These are phyloP conservation scores for Parapristionchus giblindavisi DNA, from an alignment of 2,888 invertebrate species.

Conservation along the genomic window DNA sequence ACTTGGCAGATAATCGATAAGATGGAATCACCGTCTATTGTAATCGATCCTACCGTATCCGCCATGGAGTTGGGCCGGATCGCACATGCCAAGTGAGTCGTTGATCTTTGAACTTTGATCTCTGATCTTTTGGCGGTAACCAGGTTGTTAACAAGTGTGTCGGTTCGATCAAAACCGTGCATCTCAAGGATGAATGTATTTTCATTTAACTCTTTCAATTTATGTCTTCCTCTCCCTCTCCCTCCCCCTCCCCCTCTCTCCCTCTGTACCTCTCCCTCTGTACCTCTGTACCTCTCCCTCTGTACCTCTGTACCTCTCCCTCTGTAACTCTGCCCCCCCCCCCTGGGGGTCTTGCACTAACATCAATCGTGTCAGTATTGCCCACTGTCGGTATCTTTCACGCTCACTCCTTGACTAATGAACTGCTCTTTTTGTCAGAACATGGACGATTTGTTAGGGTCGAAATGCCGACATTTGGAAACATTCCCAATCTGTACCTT, in stretches of 20 bases:
- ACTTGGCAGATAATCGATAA: not conserved
- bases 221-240: not conserved
- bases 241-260: not conserved
- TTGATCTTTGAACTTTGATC: not conserved
- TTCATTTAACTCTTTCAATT: not conserved
- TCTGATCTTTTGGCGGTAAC: not conserved
- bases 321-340: too few relatives aligned
- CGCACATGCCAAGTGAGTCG: slow-evolving; percentile 53
- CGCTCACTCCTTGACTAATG: too few relatives aligned
- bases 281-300: too few relatives aligned
- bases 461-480: too few relatives aligned
- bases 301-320: too few relatives aligned
- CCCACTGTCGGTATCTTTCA: too few relatives aligned
- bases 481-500: too few relatives aligned
- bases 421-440: too few relatives aligned
- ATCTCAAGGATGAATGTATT: not conserved
- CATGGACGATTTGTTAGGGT: too few relatives aligned
- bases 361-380: too few relatives aligned
- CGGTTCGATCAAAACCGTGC: not conserved
- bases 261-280: not conserved
- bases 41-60: slow-evolving; percentile 34
- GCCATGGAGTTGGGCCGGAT: slow-evolving; percentile 47
- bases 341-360: too few relatives aligned
- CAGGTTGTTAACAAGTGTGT: not conserved
- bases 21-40: slow-evolving; percentile 27